Conservation (phyloP, 2,888 invertebrate genomes). For the Microctonus brassicae region DNA sequence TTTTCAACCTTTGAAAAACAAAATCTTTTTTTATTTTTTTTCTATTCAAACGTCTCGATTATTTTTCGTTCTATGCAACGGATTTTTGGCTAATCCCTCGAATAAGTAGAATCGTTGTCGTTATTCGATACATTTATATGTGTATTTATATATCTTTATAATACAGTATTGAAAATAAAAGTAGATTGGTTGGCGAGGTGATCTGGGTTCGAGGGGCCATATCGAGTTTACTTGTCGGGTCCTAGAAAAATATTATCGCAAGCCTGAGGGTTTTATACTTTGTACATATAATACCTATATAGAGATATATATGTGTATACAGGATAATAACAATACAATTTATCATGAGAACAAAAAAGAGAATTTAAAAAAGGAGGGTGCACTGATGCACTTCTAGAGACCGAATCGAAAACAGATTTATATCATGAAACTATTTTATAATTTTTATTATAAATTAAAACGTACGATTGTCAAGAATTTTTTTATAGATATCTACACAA, state of each 20-base stretch:
- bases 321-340: conserved; percentile 29
- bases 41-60: conserved; percentile 10
- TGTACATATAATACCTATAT: neutral
- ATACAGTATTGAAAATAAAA: conserved; percentile 7
- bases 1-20: neutral
- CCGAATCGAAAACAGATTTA: no score
- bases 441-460: no score
- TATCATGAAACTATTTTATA: no score
- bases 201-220: conserved; percentile 26
- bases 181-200: conserved; percentile 10
- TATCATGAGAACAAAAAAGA: neutral
- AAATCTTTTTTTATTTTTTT: neutral
- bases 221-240: conserved; percentile 36
- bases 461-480: no score
- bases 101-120: conserved; percentile 25
- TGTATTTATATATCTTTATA: neutral
- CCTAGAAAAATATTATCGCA: conserved; percentile 61
- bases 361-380: conserved; percentile 9
- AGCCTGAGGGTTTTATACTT: conserved; percentile 33
- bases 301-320: neutral
- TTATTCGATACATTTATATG: neutral
- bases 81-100: conserved; percentile 26
- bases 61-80: conserved; percentile 12
- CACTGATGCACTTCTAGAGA: no score
- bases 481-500: no score